Evolutionary conservation across 2,113 vertebrate genomes (phyloP).

Genomic region (Gallinago undulata): DNA sequence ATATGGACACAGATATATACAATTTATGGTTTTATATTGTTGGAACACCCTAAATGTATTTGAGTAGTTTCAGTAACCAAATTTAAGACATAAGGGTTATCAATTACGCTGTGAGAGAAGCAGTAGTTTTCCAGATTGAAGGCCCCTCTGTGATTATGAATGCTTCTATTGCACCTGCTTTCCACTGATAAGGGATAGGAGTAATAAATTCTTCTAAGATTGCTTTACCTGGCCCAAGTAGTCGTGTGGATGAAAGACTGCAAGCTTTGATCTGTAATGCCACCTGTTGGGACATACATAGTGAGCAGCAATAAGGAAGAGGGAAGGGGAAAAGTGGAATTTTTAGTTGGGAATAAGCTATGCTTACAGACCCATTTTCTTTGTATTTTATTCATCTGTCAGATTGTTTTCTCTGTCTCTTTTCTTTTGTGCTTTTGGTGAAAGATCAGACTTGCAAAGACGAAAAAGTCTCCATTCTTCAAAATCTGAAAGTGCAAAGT

Average conservation of each 20-base stretch:
- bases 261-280: not conserved
- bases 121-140: not conserved
- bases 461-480: not conserved
- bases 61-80: not conserved
- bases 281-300: not conserved
- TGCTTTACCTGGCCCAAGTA: not conserved
- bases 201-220: constrained; percentile 12
- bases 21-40: not conserved
- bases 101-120: not conserved
- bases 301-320: not conserved
- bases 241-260: not conserved
- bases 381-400: not conserved
- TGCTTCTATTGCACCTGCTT: constrained; percentile 7
- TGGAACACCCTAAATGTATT: not conserved
- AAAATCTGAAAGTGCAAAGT: not conserved
- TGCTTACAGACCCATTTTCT: not conserved
- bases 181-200: not conserved
- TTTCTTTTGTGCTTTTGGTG: not conserved
- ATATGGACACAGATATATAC: fast-evolving
- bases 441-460: not conserved
- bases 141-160: not conserved
- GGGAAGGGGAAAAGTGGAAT: not conserved
- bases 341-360: not conserved
- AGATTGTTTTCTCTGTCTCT: not conserved
- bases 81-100: not conserved